Evolutionary conservation across 2,797 vertebrate species (phyloP).

Genomic region (Cryptoprocta ferox): DNA sequence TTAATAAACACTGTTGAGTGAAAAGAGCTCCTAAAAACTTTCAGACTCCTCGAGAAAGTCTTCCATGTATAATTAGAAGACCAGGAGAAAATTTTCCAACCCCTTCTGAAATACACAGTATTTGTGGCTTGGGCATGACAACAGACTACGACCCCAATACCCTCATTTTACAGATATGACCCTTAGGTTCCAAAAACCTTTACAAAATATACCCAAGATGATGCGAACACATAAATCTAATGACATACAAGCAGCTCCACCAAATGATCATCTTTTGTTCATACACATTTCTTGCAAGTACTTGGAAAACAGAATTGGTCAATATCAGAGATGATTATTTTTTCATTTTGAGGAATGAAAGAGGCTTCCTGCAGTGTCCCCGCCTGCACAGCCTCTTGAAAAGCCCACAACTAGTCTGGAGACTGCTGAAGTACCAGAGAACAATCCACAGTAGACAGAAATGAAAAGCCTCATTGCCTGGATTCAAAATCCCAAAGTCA

Average conservation of each 20-base stretch:
- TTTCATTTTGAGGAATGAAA: neutral
- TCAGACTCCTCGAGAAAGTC: neutral
- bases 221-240: neutral
- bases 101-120: neutral
- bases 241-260: neutral
- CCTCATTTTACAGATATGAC: neutral
- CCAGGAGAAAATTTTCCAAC: neutral
- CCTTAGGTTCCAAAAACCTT: neutral
- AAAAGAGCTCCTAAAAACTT: neutral
- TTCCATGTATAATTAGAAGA: constrained; percentile 7
- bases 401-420: neutral
- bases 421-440: neutral
- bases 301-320: neutral
- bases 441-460: neutral
- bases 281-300: neutral
- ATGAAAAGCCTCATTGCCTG: neutral
- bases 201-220: neutral
- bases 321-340: neutral
- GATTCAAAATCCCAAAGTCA: neutral
- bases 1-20: neutral
- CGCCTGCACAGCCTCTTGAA: neutral
- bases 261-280: neutral
- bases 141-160: neutral
- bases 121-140: neutral
- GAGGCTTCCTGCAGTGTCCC: neutral